Percentiles rank a stretch among this genome's conserved stretches.
phyloP scores from a whole-genome alignment of 1,140 invertebrate genomes.

The Drosophila santomea region DNA sequence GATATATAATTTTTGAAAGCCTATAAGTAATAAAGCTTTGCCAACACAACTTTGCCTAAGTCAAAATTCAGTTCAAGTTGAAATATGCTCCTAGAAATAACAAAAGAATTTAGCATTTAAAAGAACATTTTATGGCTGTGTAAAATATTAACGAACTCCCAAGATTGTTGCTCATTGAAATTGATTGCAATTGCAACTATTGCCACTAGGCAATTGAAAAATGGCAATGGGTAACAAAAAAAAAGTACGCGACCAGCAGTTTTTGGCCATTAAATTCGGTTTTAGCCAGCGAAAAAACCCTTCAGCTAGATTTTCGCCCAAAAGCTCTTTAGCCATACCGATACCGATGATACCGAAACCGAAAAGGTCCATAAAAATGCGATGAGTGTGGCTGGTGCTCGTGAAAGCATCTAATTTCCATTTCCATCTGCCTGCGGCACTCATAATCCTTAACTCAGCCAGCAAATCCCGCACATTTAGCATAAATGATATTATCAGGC shows the following conservation, averaged over 20 bases:
- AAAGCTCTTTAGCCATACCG: background rate
- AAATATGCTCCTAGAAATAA: background rate
- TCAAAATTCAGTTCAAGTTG: background rate
- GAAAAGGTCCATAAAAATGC: slow-evolving; percentile 7
- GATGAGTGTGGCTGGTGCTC: background rate
- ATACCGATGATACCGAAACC: background rate
- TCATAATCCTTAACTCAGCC: slow-evolving; percentile 3
- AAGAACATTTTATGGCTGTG: background rate
- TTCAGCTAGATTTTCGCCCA: background rate
- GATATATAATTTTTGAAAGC: background rate
- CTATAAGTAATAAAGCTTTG: background rate
- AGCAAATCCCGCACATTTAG: slow-evolving; percentile 4
- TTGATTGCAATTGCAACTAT: background rate
- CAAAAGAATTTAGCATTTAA: background rate
- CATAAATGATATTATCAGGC: slow-evolving; percentile 2
- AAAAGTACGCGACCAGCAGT: background rate
- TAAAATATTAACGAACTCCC: background rate
- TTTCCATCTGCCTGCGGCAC: background rate
- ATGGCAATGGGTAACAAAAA: too few species aligned
- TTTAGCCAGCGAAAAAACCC: background rate
- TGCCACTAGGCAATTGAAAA: too few species aligned
- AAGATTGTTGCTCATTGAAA: background rate
- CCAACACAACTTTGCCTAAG: background rate
- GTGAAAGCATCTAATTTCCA: slow-evolving; percentile 5
- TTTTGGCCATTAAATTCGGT: background rate